Base-by-base conservation (phyloP, 2,113 vertebrate species). In the Otus sunia region DNA sequence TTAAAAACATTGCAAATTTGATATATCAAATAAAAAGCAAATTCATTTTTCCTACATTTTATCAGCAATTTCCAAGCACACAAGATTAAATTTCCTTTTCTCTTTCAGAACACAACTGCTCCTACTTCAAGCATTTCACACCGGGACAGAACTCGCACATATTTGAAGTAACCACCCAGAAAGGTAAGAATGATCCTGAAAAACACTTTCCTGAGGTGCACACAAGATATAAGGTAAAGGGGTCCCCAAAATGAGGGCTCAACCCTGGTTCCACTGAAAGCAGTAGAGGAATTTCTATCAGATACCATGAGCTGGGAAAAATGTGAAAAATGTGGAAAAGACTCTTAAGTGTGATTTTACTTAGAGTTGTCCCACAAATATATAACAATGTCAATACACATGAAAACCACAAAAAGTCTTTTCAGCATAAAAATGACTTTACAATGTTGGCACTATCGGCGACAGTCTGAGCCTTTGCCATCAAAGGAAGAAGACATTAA, bases 91-190 rank as follows among this genome's bases (percentile, higher is more conserved):
- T 82, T 39, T 58, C 23, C 34, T 55, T 80, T 82, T 76, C 34
- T 56, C 80, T 86, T 92, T 74, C 98, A 99, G 99, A 98, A n/a
- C 97, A 98, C 93, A 99, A 98, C 98, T 99, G 99, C 95, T 98
- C 99, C 25, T 99, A 99, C 97, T 99, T 99, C 98, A 98, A 98
- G 80, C 99, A 99, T 96, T 99, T 99, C 97, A 99, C 98, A 53
- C 98, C 99, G 3, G 99, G 99, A 27, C 96, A 98, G 94, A 99
- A 98, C 64, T 97, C 98, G 0, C 98, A 99, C 93, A 98, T 99
- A 96, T 99, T 99, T 89, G 98, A 99, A 96, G 98, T 99, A 59
- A 99, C 99, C 94, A 99, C 99, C 39, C 99, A 99, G 95, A 99
- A 99, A 98, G 99, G 99, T 99, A 98, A 89, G 98, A 75, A 56